Evolutionary conservation across 2,113 vertebrate species (phyloP).

Genomic region (Peromyscus leucopus): DNA sequence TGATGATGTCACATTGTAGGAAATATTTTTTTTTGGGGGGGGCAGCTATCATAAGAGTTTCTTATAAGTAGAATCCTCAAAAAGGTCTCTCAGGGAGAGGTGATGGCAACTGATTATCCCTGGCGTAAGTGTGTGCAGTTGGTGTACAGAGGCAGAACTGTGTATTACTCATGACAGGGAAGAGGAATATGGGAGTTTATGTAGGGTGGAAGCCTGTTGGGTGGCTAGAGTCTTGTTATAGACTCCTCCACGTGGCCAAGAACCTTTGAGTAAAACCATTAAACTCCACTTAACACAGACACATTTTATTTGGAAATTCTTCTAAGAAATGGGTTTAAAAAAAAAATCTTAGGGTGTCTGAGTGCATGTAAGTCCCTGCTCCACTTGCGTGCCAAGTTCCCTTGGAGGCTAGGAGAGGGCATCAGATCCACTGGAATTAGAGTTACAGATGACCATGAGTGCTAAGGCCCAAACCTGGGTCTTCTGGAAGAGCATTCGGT

Average conservation of each 20-base stretch:
- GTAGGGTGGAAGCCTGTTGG: fast-evolving
- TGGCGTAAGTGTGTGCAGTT: neutral
- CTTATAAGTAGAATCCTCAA: neutral
- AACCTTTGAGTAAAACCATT: neutral
- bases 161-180: neutral
- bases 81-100: neutral
- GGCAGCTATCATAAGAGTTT: neutral
- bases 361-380: neutral
- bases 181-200: neutral
- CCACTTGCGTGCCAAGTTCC: neutral
- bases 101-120: neutral
- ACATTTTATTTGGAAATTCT: neutral
- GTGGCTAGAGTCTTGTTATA: fast-evolving
- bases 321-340: neutral
- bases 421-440: neutral
- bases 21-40: neutral
- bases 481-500: neutral
- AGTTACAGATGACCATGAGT: no score
- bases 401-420: neutral
- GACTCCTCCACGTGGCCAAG: neutral
- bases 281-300: neutral
- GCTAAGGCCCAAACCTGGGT: neutral
- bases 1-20: neutral
- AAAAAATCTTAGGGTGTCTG: neutral
- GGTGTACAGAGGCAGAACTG: neutral